Evolutionary conservation across 1,140 invertebrate genomes (phyloP).

Genomic region (Brachionus asplanchnoidis): DNA sequence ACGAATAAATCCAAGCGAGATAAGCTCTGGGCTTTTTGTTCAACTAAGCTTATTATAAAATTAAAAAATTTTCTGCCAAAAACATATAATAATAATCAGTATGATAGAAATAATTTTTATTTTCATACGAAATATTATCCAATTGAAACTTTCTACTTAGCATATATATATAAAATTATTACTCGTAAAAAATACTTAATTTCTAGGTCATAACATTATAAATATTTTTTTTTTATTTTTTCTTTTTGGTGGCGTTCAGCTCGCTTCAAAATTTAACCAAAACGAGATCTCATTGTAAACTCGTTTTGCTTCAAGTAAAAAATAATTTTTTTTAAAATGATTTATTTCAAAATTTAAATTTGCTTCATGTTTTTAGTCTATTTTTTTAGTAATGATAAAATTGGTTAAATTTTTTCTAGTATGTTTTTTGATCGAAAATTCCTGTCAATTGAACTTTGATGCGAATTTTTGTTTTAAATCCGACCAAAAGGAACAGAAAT

Average conservation of each 20-base stretch:
- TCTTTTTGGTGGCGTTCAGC: background rate
- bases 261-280: background rate
- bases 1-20: background rate
- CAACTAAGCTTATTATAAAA: background rate
- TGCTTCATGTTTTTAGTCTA: background rate
- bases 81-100: background rate
- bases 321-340: background rate
- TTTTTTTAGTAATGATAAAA: background rate
- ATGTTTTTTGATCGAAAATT: background rate
- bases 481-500: background rate
- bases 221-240: background rate
- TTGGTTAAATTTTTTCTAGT: background rate
- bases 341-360: background rate
- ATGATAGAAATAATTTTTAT: background rate
- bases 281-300: background rate
- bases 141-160: background rate
- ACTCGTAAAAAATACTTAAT: background rate
- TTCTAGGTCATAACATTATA: slow-evolving; percentile 32
- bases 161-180: slow-evolving; percentile 4
- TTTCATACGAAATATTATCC: background rate
- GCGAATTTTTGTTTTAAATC: background rate
- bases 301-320: background rate
- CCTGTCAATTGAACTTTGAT: background rate
- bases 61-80: background rate
- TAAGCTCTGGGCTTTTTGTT: background rate